A percentile compares a stretch with the other conserved stretches of the same genome.
phyloP scores from a whole-genome alignment of 2,113 vertebrate genomes.

The Typhlomys cinereus region DNA sequence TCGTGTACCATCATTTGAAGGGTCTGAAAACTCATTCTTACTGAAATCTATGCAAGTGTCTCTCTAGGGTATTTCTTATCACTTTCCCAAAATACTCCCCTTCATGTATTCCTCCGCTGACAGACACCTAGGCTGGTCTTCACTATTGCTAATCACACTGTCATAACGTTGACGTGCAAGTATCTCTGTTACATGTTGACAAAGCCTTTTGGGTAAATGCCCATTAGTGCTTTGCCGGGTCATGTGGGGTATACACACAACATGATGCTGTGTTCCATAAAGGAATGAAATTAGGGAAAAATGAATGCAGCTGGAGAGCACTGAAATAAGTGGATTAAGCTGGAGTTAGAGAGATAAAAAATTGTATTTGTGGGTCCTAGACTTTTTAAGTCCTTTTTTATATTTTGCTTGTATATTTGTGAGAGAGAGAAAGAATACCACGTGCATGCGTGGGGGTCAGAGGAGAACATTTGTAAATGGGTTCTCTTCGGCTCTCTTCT shows the following conservation, averaged over 20 bases:
- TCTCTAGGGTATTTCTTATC: background rate
- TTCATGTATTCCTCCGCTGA: too few species aligned
- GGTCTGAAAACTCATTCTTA: background rate
- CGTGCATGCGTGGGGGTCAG: too few species aligned
- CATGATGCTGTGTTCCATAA: background rate
- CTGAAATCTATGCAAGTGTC: rapidly evolving
- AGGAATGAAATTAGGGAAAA: background rate
- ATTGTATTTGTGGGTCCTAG: background rate
- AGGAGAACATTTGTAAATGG: too few species aligned
- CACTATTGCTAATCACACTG: background rate
- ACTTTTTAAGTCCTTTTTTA: too few species aligned
- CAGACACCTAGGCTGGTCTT: background rate
- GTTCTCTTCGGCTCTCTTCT: too few species aligned
- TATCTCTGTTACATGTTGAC: background rate
- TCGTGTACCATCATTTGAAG: background rate
- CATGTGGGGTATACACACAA: background rate
- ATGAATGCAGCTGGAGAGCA: background rate
- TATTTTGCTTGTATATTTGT: too few species aligned
- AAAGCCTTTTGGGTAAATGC: background rate
- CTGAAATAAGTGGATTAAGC: background rate
- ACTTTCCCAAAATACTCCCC: background rate
- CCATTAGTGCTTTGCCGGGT: too few species aligned
- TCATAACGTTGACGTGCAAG: background rate
- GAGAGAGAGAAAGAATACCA: too few species aligned
- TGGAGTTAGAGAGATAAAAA: background rate